Evolutionary conservation across 92 coral and sea anemone genomes (phyloP).

Genomic region (Desmophyllum pertusum): DNA sequence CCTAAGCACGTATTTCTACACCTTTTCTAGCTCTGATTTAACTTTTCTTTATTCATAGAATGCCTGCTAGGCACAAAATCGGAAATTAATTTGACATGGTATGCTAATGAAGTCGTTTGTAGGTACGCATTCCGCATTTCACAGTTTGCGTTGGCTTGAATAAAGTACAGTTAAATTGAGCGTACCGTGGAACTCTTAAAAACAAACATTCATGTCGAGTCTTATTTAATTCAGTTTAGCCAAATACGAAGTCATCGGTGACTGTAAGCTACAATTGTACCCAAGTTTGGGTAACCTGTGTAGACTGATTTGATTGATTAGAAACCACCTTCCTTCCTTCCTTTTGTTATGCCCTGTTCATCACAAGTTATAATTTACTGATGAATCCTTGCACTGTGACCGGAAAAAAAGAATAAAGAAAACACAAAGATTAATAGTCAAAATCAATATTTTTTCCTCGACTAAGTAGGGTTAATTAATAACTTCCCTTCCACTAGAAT

Average conservation of each 20-base stretch:
- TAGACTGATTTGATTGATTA: neutral
- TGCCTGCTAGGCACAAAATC: slow-evolving; percentile 8
- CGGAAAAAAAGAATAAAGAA: neutral
- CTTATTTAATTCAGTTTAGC: too few relatives aligned
- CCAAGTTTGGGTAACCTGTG: neutral
- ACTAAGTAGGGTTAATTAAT: neutral
- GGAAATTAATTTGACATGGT: neutral
- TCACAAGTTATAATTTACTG: slow-evolving; percentile 1
- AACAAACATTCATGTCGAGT: too few relatives aligned
- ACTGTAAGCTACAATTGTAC: too few relatives aligned
- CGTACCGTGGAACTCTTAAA: neutral
- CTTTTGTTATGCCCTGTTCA: neutral
- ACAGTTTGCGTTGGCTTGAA: neutral
- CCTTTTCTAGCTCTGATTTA: neutral
- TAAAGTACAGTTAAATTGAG: neutral
- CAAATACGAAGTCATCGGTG: neutral
- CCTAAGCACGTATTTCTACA: neutral
- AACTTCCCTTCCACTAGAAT: neutral
- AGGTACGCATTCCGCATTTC: neutral
- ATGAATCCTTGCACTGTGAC: neutral
- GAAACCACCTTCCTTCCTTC: neutral
- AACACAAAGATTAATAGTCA: neutral
- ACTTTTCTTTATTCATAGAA: neutral
- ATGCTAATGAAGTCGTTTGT: neutral
- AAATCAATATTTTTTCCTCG: neutral